These are phyloP conservation scores for Delphinapterus leucas DNA, from an alignment of 2,113 vertebrate genomes.

Conservation along the genomic window DNA sequence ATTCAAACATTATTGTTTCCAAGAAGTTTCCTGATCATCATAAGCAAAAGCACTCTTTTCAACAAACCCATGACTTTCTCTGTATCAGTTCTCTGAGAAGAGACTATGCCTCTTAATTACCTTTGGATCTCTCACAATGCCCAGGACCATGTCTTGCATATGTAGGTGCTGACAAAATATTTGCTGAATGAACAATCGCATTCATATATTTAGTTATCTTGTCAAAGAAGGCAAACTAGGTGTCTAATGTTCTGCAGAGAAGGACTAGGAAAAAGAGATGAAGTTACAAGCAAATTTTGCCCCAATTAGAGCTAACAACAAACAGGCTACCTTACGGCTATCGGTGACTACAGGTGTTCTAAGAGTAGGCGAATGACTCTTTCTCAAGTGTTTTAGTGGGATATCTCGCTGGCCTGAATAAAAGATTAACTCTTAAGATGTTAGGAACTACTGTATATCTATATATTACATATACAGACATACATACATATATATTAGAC, in stretches of 20 bases:
- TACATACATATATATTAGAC: background rate
- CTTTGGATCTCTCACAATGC: background rate
- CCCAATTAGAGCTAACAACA: background rate
- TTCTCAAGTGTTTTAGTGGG: background rate
- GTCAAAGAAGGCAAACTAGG: background rate
- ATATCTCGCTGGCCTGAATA: background rate
- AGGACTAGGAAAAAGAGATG: background rate
- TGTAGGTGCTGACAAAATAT: background rate
- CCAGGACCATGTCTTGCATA: background rate
- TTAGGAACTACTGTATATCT: background rate
- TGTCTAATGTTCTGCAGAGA: background rate
- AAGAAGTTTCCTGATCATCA: background rate
- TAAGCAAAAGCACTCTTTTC: slow-evolving; percentile 39
- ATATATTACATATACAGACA: no score
- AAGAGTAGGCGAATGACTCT: background rate
- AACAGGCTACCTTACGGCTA: background rate
- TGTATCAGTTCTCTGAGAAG: background rate
- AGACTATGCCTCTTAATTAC: slow-evolving; percentile 25
- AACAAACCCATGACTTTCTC: slow-evolving; percentile 24
- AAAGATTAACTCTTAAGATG: background rate
- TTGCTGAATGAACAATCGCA: slow-evolving; percentile 28
- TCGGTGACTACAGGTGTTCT: background rate
- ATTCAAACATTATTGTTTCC: slow-evolving; percentile 1
- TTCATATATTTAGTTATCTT: slow-evolving; percentile 34
- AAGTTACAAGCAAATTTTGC: slow-evolving; percentile 23